phyloP scores from a whole-genome alignment of 1,140 invertebrate species.

The Planococcus citri region DNA sequence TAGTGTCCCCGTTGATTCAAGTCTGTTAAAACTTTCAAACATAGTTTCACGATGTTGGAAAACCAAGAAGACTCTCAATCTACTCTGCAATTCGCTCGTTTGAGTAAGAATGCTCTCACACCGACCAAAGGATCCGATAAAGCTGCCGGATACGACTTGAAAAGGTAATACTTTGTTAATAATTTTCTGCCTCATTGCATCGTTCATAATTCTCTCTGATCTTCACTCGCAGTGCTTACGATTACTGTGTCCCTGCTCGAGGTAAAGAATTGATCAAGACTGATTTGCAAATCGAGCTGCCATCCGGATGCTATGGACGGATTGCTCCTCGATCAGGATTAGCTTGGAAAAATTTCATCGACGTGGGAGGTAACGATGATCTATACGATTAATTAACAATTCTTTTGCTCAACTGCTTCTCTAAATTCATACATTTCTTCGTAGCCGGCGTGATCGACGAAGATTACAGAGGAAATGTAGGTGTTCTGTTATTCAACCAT shows the following conservation, averaged over 20 bases:
- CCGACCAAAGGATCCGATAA: constrained; percentile 69
- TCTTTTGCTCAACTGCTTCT: neutral
- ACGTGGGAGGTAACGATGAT: constrained; percentile 67
- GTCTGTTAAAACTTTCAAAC: no score
- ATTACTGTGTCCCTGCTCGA: constrained; percentile 62
- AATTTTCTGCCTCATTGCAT: neutral
- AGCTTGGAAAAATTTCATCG: constrained; percentile 88
- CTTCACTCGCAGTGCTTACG: constrained; percentile 60
- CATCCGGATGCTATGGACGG: constrained; percentile 80
- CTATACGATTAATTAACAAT: neutral
- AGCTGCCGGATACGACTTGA: constrained; percentile 85
- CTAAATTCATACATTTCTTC: neutral
- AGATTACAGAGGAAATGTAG: constrained; percentile 87
- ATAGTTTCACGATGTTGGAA: no score
- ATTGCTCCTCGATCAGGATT: constrained; percentile 93
- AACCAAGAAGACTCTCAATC: no score
- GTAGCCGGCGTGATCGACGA: constrained; percentile 84
- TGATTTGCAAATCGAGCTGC: constrained; percentile 77
- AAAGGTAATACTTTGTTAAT: constrained; percentile 43
- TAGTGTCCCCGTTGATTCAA: no score
- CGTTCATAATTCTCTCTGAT: neutral
- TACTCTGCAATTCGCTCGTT: constrained; percentile 47
- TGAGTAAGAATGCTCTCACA: constrained; percentile 62
- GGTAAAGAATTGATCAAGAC: constrained; percentile 82
- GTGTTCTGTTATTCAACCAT: constrained; percentile 90